These are phyloP conservation scores for Melieria picta DNA, from an alignment of 2,888 invertebrate species.

Conservation along the genomic window DNA sequence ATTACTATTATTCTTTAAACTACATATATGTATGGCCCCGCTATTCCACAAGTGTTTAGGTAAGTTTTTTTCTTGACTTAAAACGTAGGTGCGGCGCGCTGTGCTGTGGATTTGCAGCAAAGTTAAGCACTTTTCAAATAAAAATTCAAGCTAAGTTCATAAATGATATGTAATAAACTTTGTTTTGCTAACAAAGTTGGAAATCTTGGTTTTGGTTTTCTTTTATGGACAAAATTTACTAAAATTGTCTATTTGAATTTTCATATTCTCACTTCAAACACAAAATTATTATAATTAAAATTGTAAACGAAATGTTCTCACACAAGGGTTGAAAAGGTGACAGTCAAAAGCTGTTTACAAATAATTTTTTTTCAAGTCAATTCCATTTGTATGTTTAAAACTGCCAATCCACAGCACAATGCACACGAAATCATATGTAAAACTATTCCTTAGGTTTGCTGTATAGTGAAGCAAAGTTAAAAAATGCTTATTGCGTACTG, in stretches of 20 bases:
- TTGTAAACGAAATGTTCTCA: neutral
- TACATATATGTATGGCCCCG: slow-evolving; percentile 62
- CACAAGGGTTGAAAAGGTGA: neutral
- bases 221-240: slow-evolving; percentile 30
- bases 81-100: neutral
- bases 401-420: too few relatives aligned
- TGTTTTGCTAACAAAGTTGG: neutral
- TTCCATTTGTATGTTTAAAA: too few relatives aligned
- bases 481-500: too few relatives aligned
- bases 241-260: slow-evolving; percentile 29
- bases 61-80: slow-evolving; percentile 40
- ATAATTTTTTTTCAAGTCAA: too few relatives aligned
- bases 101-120: neutral
- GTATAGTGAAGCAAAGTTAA: too few relatives aligned
- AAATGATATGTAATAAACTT: neutral
- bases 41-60: slow-evolving; percentile 65
- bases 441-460: too few relatives aligned
- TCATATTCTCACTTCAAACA: slow-evolving; percentile 1
- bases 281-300: neutral
- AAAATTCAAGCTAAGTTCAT: neutral
- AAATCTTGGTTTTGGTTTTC: slow-evolving; percentile 19
- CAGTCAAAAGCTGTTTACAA: neutral
- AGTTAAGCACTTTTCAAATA: neutral
- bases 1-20: neutral
- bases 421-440: too few relatives aligned